A percentile compares a stretch with the other conserved stretches of the same genome.
Evolutionary conservation across 2,888 invertebrate genomes (phyloP).

Genomic region (Megalurothrips usitatus): DNA sequence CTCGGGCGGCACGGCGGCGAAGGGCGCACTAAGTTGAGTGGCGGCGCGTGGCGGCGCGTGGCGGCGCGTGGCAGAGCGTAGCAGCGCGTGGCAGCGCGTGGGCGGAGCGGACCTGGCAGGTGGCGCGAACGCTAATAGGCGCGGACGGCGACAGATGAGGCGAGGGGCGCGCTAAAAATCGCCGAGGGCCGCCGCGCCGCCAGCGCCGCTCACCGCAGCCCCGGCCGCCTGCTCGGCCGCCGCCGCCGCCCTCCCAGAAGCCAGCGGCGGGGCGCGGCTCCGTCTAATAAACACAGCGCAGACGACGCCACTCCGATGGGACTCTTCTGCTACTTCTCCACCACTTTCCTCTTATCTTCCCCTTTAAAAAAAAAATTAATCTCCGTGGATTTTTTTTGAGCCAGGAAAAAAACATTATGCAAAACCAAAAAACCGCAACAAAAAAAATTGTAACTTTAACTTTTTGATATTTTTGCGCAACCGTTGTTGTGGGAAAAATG

Average conservation of each 20-base stretch:
- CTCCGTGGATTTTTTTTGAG: too few relatives aligned
- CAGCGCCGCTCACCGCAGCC: too few relatives aligned
- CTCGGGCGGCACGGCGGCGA: neutral
- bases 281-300: neutral
- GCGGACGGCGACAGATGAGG: conserved; percentile 12
- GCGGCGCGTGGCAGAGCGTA: neutral
- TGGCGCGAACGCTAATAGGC: neutral
- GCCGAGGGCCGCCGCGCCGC: neutral
- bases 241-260: neutral
- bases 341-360: too few relatives aligned
- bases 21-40: conserved; percentile 8
- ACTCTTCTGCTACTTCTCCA: too few relatives aligned
- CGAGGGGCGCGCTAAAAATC: neutral
- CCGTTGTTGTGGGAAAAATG: too few relatives aligned
- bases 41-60: neutral
- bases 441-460: too few relatives aligned
- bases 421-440: too few relatives aligned
- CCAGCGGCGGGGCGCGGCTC: too few relatives aligned
- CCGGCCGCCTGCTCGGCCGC: too few relatives aligned
- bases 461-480: too few relatives aligned
- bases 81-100: neutral
- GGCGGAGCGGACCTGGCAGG: neutral
- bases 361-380: too few relatives aligned
- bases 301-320: neutral
- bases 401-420: too few relatives aligned